Percentiles rank a stretch among this genome's conserved stretches.
Evolutionary conservation across 1,140 invertebrate species (phyloP).

Genomic region (Daktulosphaira vitifoliae): DNA sequence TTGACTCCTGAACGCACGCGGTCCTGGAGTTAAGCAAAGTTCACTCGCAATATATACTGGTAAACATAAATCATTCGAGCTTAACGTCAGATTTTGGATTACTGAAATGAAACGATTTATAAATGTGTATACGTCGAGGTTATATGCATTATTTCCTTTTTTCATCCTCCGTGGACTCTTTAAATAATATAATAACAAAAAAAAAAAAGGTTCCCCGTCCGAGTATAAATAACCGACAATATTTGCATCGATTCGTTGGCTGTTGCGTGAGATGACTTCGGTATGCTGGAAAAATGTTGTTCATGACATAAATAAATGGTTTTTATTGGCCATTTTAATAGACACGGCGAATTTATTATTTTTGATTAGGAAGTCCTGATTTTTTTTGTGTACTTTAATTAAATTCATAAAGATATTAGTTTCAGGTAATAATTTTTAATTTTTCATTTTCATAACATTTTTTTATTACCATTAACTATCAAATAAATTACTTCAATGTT

Average conservation of each 20-base stretch:
- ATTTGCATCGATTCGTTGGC: slow-evolving; percentile 8
- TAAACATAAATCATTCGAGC: slow-evolving; percentile 33
- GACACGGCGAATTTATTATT: too few relatives aligned
- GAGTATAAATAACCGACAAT: slow-evolving; percentile 21
- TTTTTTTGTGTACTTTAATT: too few relatives aligned
- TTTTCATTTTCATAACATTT: too few relatives aligned
- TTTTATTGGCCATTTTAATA: too few relatives aligned
- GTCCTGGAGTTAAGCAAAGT: slow-evolving; percentile 19
- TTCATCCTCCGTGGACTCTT: slow-evolving; percentile 17
- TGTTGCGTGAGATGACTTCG: too few relatives aligned
- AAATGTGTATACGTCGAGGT: slow-evolving; percentile 20
- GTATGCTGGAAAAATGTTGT: too few relatives aligned
- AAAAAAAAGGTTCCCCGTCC: neutral
- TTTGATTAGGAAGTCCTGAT: too few relatives aligned
- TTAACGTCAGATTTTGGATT: slow-evolving; percentile 33
- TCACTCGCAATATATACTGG: slow-evolving; percentile 31
- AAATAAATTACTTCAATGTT: too few relatives aligned
- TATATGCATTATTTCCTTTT: slow-evolving; percentile 33
- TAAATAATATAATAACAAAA: slow-evolving; percentile 20
- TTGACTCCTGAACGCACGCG: slow-evolving; percentile 27
- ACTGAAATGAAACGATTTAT: slow-evolving; percentile 34
- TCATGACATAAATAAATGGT: too few relatives aligned
- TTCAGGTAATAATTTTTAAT: too few relatives aligned
- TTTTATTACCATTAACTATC: too few relatives aligned
- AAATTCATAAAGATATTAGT: too few relatives aligned